Percentiles rank a stretch among this genome's conserved stretches.
Evolutionary conservation across 2,888 invertebrate genomes (phyloP).

Genomic region (Xestia ashworthii): DNA sequence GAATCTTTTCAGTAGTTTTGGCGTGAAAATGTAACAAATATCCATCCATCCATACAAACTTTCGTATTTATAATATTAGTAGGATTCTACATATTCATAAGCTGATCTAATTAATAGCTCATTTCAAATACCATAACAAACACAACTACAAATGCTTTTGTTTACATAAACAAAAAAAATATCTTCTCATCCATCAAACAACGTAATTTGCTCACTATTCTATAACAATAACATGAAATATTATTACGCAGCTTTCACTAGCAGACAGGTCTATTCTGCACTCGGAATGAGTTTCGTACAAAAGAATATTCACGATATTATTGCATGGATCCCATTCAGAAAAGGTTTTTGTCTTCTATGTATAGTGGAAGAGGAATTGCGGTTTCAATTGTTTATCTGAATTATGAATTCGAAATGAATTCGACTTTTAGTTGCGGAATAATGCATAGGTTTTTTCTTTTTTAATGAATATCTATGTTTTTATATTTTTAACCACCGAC

Average conservation of each 20-base stretch:
- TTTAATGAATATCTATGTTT: neutral
- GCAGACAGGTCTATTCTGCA: slow-evolving; percentile 62
- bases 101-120: neutral
- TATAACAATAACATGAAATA: slow-evolving; percentile 53
- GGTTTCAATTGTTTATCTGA: slow-evolving; percentile 44
- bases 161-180: slow-evolving; percentile 35
- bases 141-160: slow-evolving; percentile 14
- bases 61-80: no score
- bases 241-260: slow-evolving; percentile 59
- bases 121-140: neutral
- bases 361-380: slow-evolving; percentile 53
- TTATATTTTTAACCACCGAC: neutral
- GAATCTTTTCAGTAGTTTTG: no score
- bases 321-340: slow-evolving; percentile 68
- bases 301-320: slow-evolving; percentile 70
- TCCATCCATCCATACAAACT: no score
- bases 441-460: slow-evolving; percentile 1
- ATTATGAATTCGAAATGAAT: slow-evolving; percentile 52
- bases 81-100: neutral
- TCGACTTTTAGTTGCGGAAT: slow-evolving; percentile 46
- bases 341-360: slow-evolving; percentile 69
- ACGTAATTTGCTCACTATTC: slow-evolving; percentile 39
- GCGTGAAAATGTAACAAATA: no score
- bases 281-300: slow-evolving; percentile 70
- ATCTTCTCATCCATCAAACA: slow-evolving; percentile 13